These are phyloP conservation scores for Phataginus tetradactyla DNA, from an alignment of 2,797 vertebrate genomes.

Conservation along the genomic window DNA sequence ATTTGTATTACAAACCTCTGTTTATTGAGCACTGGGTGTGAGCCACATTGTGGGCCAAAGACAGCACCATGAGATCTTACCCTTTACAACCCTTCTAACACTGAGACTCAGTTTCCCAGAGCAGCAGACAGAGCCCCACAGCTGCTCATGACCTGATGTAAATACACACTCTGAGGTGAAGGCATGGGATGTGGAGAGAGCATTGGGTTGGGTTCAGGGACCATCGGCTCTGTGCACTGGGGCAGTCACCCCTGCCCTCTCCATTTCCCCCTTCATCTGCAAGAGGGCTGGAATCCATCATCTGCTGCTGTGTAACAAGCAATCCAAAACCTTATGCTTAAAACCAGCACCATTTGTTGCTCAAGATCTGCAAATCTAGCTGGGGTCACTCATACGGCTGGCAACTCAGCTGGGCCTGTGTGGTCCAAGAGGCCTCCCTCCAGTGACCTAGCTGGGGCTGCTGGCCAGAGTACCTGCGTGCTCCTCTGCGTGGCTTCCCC, in stretches of 20 bases:
- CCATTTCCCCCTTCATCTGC: neutral
- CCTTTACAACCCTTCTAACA: fast-evolving
- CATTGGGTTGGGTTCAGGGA: neutral
- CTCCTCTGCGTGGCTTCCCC: neutral
- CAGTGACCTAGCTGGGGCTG: neutral
- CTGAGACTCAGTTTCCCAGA: fast-evolving
- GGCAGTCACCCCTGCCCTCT: neutral
- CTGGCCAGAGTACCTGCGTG: neutral
- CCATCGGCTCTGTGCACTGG: too few species aligned
- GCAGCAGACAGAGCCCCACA: neutral
- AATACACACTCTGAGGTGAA: neutral
- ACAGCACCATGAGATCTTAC: fast-evolving
- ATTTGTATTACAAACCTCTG: neutral
- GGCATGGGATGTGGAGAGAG: neutral
- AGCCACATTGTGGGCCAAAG: neutral
- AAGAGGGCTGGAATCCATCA: neutral
- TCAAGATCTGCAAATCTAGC: neutral
- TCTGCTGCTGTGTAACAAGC: neutral
- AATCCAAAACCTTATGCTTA: neutral
- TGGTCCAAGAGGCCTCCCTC: neutral
- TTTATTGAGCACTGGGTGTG: neutral
- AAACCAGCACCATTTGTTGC: neutral
- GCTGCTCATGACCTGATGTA: too few species aligned
- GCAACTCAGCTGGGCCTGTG: neutral
- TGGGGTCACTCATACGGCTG: neutral